Percentiles rank a stretch among this genome's conserved stretches.
These are phyloP conservation scores for Dorcus hopei DNA, from an alignment of 2,888 invertebrate species.

Conservation along the genomic window DNA sequence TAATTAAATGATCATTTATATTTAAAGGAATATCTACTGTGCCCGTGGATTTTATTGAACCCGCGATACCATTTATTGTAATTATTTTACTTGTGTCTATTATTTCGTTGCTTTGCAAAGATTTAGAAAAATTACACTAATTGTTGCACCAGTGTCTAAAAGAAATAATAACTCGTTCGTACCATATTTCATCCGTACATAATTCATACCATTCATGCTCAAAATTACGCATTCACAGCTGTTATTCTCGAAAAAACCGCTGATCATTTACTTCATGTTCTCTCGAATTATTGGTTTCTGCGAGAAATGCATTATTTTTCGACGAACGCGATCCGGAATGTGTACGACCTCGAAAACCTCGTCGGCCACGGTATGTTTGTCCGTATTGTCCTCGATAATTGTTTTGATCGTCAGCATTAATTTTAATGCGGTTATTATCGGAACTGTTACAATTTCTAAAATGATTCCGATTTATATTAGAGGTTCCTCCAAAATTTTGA, in stretches of 20 bases:
- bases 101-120: background rate
- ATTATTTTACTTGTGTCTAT: background rate
- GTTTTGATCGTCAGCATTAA: too few relatives aligned
- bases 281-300: background rate
- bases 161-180: background rate
- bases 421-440: too few relatives aligned
- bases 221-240: background rate
- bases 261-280: background rate
- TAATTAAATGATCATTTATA: background rate
- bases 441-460: too few relatives aligned
- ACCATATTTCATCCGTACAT: slow-evolving; percentile 1
- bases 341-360: too few relatives aligned
- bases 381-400: too few relatives aligned
- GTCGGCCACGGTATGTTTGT: too few relatives aligned
- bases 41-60: slow-evolving; percentile 2
- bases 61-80: slow-evolving; percentile 4
- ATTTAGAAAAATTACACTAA: background rate
- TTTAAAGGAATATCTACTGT: background rate
- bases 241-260: slow-evolving; percentile 3
- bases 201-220: slow-evolving; percentile 7
- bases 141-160: slow-evolving; percentile 2
- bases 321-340: background rate
- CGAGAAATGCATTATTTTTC: background rate
- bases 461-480: too few relatives aligned
- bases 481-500: too few relatives aligned